phyloP scores from a whole-genome alignment of 1,140 invertebrate genomes.

The Gonioctena quinquepunctata region DNA sequence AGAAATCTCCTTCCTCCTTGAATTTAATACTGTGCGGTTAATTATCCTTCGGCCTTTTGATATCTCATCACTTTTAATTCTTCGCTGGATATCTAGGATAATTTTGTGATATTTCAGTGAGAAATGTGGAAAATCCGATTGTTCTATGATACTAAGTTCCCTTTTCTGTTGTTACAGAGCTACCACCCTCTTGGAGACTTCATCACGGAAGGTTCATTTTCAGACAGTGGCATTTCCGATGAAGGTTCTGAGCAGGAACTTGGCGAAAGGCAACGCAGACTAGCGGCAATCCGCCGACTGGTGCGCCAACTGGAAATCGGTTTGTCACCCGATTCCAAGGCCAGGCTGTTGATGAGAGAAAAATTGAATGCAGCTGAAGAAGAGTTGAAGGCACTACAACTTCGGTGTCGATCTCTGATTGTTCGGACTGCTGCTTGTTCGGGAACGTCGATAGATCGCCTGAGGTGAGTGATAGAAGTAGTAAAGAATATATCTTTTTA shows the following conservation, averaged over 20 bases:
- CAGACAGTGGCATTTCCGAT: conserved; percentile 77
- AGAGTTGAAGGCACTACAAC: conserved; percentile 75
- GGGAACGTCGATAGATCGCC: conserved; percentile 24
- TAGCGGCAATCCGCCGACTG: conserved; percentile 68
- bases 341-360: conserved; percentile 65
- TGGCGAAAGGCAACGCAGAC: conserved; percentile 71
- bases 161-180: conserved; percentile 29
- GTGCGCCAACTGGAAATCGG: conserved; percentile 69
- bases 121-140: too few relatives aligned
- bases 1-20: too few relatives aligned
- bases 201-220: conserved; percentile 64
- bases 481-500: too few relatives aligned
- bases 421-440: conserved; percentile 66
- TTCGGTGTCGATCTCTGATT: conserved; percentile 76
- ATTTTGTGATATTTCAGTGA: too few relatives aligned
- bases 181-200: conserved; percentile 42
- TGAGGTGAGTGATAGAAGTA: conserved; percentile 27
- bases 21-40: too few relatives aligned
- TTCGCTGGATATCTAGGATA: too few relatives aligned
- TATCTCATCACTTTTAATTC: too few relatives aligned
- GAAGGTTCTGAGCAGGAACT: conserved; percentile 76
- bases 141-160: too few relatives aligned
- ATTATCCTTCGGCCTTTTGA: too few relatives aligned
- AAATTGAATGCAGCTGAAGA: conserved; percentile 78
- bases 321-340: conserved; percentile 67